Percentiles rank a stretch among this genome's conserved stretches.
Conservation (phyloP, 1,140 invertebrate genomes). For the Drosophila albomicans region DNA sequence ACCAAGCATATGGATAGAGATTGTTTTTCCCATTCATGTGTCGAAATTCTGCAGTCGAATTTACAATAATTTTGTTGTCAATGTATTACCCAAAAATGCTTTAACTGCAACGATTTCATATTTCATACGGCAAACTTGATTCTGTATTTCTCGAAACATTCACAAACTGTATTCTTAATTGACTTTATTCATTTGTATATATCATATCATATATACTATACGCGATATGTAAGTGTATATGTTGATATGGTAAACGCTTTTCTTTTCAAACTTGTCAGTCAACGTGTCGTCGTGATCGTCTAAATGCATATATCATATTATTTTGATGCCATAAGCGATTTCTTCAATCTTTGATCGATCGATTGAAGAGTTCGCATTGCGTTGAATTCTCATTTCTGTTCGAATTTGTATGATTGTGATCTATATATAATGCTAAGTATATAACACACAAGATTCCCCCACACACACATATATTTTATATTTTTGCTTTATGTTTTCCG, state of each 20-base stretch:
- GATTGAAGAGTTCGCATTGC: constrained; percentile 18
- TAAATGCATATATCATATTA: constrained; percentile 5
- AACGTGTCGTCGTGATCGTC: constrained; percentile 22
- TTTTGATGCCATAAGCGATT: neutral
- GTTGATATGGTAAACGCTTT: constrained; percentile 32
- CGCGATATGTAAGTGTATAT: constrained; percentile 17
- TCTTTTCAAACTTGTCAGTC: neutral
- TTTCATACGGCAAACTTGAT: constrained; percentile 31
- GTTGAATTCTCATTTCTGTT: constrained; percentile 1
- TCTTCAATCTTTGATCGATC: constrained; percentile 6
- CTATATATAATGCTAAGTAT: constrained; percentile 19
- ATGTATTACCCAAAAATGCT: constrained; percentile 6
- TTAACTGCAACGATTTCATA: constrained; percentile 19
- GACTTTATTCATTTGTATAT: constrained; percentile 13
- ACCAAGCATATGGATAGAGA: constrained; percentile 3
- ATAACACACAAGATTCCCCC: neutral
- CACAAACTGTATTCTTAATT: constrained; percentile 2
- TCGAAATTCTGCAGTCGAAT: constrained; percentile 6
- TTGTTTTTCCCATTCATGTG: too few species aligned
- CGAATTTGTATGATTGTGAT: constrained; percentile 35
- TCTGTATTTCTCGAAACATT: constrained; percentile 13
- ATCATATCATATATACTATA: constrained; percentile 11
- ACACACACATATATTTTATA: constrained; percentile 4
- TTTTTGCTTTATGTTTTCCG: constrained; percentile 14
- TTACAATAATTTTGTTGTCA: neutral